Evolutionary conservation across 2,113 vertebrate species (phyloP), one percentile per base, ranked within the genome.

Genomic region (Poecilia latipinna): DNA sequence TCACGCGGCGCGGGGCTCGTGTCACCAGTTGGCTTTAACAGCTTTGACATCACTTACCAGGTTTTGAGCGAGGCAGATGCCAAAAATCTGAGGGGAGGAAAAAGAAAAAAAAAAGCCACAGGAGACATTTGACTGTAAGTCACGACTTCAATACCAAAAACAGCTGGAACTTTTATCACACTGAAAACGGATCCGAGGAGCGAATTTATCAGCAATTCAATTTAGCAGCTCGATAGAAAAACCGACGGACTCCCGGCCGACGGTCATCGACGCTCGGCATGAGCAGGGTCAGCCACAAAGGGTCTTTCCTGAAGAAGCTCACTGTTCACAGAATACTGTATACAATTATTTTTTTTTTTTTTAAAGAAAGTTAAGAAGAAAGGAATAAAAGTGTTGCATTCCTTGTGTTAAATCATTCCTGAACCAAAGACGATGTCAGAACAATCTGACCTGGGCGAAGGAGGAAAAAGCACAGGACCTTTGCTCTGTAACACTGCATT

Each of bases 21-120:
- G 88, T 97, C 95, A 97, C 97, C 97, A 97, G 92, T 96, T 97
- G 84, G 96, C 96, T 91, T 96, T 97, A 86, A 97, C 95, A 26
- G 96, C 95, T 90, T 94, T 95, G 91, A 97, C 94, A 82, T 97
- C 96, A 5, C 95, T 97, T 85, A 96, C 89, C 32, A 96, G 94
- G 90, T 96, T 97, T 93, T 97, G 97, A 88, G 96, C 97, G 79
- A 97, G 91, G 88, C 96, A 96, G 90, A 97, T 97, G 22, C 96
- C 96, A 77, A 97, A 96, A 79, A 97, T 96, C 96, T 97, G 28
- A 12, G 35, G 35, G 35, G 35, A 8, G 35, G 32, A 5, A 5
- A 32, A 32, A 32, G 32, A 32, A 35, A 8, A 61, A 8, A 61
- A 31, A 44, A 17, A 65, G 22, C 19, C 63, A 37, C 19, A 37